phyloP scores from a whole-genome alignment of 2,113 vertebrate species.

The Tragulus kanchil region DNA sequence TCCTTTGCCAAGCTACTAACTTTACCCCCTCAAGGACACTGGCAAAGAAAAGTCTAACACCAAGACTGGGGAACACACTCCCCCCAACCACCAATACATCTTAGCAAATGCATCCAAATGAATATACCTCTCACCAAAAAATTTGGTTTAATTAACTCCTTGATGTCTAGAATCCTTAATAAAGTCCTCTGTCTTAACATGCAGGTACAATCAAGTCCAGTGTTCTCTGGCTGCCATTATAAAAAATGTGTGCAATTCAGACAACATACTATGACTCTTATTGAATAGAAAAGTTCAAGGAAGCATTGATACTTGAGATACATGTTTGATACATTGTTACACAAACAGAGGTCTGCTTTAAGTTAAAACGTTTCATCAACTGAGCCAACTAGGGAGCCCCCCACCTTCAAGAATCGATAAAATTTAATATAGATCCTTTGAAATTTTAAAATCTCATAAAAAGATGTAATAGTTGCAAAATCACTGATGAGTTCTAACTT shows the following conservation, averaged over 20 bases:
- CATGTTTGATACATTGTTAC: background rate
- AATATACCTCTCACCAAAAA: background rate
- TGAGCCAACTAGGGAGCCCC: background rate
- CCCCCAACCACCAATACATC: accelerated
- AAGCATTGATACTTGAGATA: background rate
- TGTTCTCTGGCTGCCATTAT: background rate
- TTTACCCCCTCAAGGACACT: background rate
- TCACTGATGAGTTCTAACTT: background rate
- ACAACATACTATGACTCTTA: background rate
- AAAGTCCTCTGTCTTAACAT: background rate
- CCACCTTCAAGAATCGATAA: background rate
- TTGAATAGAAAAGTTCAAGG: background rate
- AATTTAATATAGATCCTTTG: background rate
- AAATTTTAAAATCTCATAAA: background rate
- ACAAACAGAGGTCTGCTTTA: background rate
- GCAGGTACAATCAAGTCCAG: background rate
- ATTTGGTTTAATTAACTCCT: background rate
- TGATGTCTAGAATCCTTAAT: background rate
- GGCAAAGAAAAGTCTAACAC: background rate
- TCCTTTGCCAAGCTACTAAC: background rate
- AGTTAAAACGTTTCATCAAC: background rate
- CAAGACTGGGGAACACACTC: accelerated
- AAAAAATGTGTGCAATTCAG: background rate
- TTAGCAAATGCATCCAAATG: background rate
- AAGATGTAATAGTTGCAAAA: background rate